Base-by-base conservation (phyloP, 2,797 vertebrate species). In the Ara ararauna region DNA sequence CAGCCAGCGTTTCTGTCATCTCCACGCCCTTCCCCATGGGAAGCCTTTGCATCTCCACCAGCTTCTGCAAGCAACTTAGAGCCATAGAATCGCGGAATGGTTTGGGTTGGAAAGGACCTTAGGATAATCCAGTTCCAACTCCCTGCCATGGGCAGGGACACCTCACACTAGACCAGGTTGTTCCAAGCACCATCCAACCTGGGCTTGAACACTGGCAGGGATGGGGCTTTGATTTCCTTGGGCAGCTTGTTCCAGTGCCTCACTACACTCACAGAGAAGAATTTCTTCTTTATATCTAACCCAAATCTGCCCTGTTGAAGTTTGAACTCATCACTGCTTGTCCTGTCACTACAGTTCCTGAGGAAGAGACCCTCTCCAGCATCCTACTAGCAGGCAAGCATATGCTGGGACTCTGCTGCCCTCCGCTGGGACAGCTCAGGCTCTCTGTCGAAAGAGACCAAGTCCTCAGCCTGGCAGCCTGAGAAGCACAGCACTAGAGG, bases 341-440 rank as follows among this genome's bases (percentile, higher is more conserved):
- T 36, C 56, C 15, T 17, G 34, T 36, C 56, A 11, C 23, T 36
- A 11, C 56, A 60, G 56, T 36, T 23, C 10, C 58, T 17, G 15
- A 60, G 11, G 58, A 26, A 60, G 23, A 36, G n/a, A 36, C 58
- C 23, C 15, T 36, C 10, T 36, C 34, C 58, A 26, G 23, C 23
- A 11, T 60, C 58, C 34, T 36, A 26, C 34, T 60, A 26, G 58
- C 58, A 36, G n/a, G 15, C 58, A 26, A 60, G 58, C 23, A 60
- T 34, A 36, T 79, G 38, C 48, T 61, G 58, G 54, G 83, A 29
- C 87, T 96, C 73, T 97, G 83, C 96, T 96, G 97, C 92, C 96
- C 97, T 93, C 95, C 92, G 82, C 85, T 0, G 95, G 95, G 94
- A 67, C 48, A 36, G 19, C 50, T 40, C 2, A 0, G 58, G 17